phyloP scores from a whole-genome alignment of 2,113 vertebrate genomes.

The Struthio camelus region DNA sequence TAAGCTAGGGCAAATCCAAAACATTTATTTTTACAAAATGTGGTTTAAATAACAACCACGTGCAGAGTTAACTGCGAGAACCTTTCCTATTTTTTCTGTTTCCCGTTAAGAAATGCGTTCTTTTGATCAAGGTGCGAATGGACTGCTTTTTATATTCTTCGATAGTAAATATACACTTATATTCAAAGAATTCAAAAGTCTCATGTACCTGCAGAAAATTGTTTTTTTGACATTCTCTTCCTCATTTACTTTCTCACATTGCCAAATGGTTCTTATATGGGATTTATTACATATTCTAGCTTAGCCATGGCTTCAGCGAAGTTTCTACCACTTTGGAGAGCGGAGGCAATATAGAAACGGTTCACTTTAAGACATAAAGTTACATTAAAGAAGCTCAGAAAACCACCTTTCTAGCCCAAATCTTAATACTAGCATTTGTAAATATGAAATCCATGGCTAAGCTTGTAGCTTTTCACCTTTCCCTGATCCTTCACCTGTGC shows the following conservation, averaged over 20 bases:
- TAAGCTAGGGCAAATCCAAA: not conserved
- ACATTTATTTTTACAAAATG: not conserved
- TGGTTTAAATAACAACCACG: constrained; percentile 17
- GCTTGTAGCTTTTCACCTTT: too few relatives aligned
- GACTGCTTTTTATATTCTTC: not conserved
- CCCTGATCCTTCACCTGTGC: too few relatives aligned
- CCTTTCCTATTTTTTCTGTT: not conserved
- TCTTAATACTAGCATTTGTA: too few relatives aligned
- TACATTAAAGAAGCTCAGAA: too few relatives aligned
- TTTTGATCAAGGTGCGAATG: constrained; percentile 20
- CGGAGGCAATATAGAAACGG: too few relatives aligned
- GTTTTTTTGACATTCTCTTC: not conserved
- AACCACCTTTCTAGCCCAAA: too few relatives aligned
- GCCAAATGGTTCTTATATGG: not conserved
- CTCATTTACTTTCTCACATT: not conserved
- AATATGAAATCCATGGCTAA: too few relatives aligned
- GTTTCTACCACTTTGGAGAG: not conserved
- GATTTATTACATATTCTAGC: not conserved
- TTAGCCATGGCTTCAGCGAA: not conserved
- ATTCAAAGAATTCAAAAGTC: not conserved
- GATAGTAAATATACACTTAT: not conserved
- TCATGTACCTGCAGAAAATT: not conserved
- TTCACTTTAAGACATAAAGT: too few relatives aligned
- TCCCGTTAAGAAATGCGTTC: not conserved
- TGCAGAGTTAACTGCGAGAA: not conserved